Evolutionary conservation across 23 tunicate genomes (phyloP).

Genomic region (Corella eumyota): DNA sequence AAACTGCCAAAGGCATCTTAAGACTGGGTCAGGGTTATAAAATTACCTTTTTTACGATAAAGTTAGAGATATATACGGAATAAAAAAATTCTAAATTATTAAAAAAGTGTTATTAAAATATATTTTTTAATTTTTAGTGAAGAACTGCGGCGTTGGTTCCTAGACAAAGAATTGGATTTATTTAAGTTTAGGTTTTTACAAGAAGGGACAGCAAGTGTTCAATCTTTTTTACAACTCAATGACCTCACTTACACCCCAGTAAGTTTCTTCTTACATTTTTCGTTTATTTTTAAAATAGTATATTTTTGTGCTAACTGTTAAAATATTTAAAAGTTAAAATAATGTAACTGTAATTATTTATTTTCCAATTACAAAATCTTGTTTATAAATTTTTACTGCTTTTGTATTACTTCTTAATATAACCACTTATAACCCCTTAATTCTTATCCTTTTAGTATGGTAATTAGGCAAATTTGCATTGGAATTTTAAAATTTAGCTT

Average conservation of each 20-base stretch:
- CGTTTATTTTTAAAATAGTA: too few species aligned
- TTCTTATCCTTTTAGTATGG: too few species aligned
- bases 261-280: slow-evolving; percentile 6
- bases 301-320: too few species aligned
- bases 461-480: too few species aligned
- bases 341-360: too few species aligned
- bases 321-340: too few species aligned
- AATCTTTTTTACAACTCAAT: slow-evolving; percentile 32
- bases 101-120: not conserved
- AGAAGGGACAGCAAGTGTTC: slow-evolving; percentile 45
- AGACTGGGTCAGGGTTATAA: too few species aligned
- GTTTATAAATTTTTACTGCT: too few species aligned
- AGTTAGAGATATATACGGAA: not conserved
- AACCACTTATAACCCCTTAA: too few species aligned
- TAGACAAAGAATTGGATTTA: slow-evolving; percentile 84
- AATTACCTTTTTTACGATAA: not conserved
- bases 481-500: not conserved
- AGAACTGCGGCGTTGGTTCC: slow-evolving; percentile 81
- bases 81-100: not conserved
- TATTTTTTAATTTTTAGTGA: slow-evolving; percentile 29
- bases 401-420: too few species aligned
- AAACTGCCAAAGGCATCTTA: too few species aligned
- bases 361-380: too few species aligned
- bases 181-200: slow-evolving; percentile 73
- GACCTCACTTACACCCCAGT: slow-evolving; percentile 66